These are phyloP conservation scores for Emmelina monodactyla DNA, from an alignment of 2,888 invertebrate genomes.

Conservation along the genomic window DNA sequence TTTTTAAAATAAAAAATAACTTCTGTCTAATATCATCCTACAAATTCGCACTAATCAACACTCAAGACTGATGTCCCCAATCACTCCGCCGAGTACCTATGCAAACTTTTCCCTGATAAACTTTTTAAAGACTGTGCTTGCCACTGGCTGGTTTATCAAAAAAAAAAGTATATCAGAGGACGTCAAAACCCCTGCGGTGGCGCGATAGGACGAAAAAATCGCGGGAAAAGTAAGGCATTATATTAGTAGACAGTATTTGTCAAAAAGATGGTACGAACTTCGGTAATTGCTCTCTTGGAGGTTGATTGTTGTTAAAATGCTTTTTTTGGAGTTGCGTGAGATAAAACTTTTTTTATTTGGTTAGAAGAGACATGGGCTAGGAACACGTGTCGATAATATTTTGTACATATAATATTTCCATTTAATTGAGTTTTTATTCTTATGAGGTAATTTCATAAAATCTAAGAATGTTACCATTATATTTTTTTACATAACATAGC, in stretches of 20 bases:
- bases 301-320: conserved; percentile 20
- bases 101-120: conserved; percentile 58
- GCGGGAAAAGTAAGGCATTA: conserved; percentile 33
- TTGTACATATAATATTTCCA: too few relatives aligned
- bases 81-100: too few relatives aligned
- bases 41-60: too few relatives aligned
- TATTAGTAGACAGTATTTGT: conserved; percentile 33
- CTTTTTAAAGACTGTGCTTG: conserved; percentile 62
- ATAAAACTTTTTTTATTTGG: not conserved
- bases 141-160: conserved; percentile 26
- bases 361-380: not conserved
- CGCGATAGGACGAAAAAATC: conserved; percentile 56
- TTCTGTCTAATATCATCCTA: too few relatives aligned
- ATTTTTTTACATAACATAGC: too few relatives aligned
- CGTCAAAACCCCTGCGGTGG: conserved; percentile 40
- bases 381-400: too few relatives aligned
- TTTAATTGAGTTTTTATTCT: too few relatives aligned
- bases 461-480: too few relatives aligned
- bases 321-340: not conserved
- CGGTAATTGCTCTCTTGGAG: conserved; percentile 50
- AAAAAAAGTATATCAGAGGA: conserved; percentile 60
- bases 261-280: conserved; percentile 43
- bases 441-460: too few relatives aligned
- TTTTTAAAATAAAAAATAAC: too few relatives aligned
- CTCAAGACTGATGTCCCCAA: too few relatives aligned